These are phyloP conservation scores for Parazoanthus swiftii DNA, from an alignment of 92 coral and sea anemone species.

Conservation along the genomic window DNA sequence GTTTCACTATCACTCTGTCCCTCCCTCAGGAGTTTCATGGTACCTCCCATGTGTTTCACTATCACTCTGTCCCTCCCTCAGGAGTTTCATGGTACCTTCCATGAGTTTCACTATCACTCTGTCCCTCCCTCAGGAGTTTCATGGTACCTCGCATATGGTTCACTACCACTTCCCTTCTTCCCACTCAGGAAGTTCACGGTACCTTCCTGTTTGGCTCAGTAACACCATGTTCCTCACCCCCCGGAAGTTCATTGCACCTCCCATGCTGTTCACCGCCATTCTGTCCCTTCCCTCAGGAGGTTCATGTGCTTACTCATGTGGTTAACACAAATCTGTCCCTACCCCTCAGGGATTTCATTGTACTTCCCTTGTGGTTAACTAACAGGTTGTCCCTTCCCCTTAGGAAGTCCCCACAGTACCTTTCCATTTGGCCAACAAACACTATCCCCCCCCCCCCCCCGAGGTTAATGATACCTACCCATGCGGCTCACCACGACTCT, in stretches of 20 bases:
- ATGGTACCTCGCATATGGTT: too few relatives aligned
- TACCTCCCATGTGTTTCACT: neutral
- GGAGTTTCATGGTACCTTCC: neutral
- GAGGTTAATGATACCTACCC: neutral
- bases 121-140: neutral
- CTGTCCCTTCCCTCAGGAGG: neutral
- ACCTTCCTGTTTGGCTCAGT: neutral
- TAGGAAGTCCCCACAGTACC: neutral
- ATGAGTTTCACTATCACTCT: neutral
- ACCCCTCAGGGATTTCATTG: neutral
- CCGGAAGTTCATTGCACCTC: neutral
- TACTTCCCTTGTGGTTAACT: neutral
- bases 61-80: neutral
- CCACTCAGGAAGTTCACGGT: neutral
- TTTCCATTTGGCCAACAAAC: neutral
- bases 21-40: neutral
- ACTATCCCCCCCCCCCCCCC: neutral
- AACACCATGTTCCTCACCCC: neutral
- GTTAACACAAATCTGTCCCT: neutral
- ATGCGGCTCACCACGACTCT: conserved; percentile 2
- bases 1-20: too few relatives aligned
- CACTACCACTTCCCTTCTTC: neutral
- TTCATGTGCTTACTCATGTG: neutral
- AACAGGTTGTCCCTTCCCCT: neutral
- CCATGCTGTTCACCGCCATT: neutral